Evolutionary conservation across 2,888 invertebrate genomes (phyloP), one percentile per base, ranked within the genome.

Genomic region (Morinoia aosen): DNA sequence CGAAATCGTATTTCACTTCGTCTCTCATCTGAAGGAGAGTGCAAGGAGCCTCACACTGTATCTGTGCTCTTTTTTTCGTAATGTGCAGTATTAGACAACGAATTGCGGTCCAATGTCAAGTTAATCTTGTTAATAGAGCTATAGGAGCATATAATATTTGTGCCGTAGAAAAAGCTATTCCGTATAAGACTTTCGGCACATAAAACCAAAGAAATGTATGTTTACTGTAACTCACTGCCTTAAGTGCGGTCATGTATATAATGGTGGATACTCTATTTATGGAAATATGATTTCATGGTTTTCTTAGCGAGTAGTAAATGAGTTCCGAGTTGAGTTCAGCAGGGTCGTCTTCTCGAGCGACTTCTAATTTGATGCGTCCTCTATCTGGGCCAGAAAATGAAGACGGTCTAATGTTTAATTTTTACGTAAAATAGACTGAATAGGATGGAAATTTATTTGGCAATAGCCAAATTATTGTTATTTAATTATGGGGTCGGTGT

Each of bases 41-140:
- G 19, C 33, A 33, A 76, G 76, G 33, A 76, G 19, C 10, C 0
- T 33, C 10, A 0, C 2, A 25, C 25, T 76, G 25, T 76, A 2
- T 33, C 16, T 16, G 33, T 76, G 33, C 25, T 33, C 33, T 33
- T 76, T 76, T 76, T 76, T 76, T 33, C 76, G 76, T 76, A 33
- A 76, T 76, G 16, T 76, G 16, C 76, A 76, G 76, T 76, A 76
- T 76, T 76, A 76, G 39, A 90, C 90, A 90, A 90, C 40, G 40
- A 90, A 90, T 12, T 40, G 90, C 90, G 90, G 90, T 90, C 90
- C 90, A 90, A 90, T 90, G 48, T 40, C 90, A 90, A 48, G 90
- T 40, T 90, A 90, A 40, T 90, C 40, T 90, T 90, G 90, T 76
- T 76, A 76, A 76, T 76, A 76, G 76, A 76, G 76, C 76, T 76